These are phyloP conservation scores for Steinernema scapterisci DNA, from an alignment of 2,888 invertebrate species.

Conservation along the genomic window DNA sequence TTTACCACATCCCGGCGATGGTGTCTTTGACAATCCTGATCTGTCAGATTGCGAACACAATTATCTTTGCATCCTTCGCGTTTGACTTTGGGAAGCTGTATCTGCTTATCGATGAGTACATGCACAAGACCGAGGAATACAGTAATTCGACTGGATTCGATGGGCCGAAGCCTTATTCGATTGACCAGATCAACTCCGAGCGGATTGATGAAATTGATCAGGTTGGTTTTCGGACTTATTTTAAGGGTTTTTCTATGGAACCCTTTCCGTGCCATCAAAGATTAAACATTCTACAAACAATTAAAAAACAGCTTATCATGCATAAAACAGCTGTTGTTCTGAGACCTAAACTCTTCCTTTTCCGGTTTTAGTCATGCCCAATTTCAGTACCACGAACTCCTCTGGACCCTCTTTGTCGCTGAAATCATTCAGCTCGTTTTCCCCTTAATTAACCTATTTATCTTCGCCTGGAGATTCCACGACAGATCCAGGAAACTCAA, in stretches of 20 bases:
- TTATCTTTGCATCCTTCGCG: constrained; percentile 50
- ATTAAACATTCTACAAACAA: too few species aligned
- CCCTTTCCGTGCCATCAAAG: too few species aligned
- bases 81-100: constrained; percentile 55
- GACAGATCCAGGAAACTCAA: constrained; percentile 38
- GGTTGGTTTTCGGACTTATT: constrained; percentile 34
- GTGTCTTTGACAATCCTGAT: constrained; percentile 49
- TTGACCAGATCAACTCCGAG: constrained; percentile 44
- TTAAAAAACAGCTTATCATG: too few species aligned
- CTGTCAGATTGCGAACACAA: constrained; percentile 49
- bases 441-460: constrained; percentile 44
- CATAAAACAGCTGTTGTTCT: too few species aligned
- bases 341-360: neutral
- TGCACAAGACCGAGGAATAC: constrained; percentile 40
- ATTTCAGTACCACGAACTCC: constrained; percentile 49
- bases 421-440: constrained; percentile 51
- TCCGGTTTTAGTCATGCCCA: neutral
- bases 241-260: too few species aligned
- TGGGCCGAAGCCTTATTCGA: constrained; percentile 40
- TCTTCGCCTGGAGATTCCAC: constrained; percentile 50
- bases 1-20: constrained; percentile 47
- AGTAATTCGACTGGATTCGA: constrained; percentile 43
- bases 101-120: constrained; percentile 49
- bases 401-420: constrained; percentile 53
- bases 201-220: constrained; percentile 48